Base-by-base conservation (phyloP, 92 coral and sea anemone genomes). In the Meandrina meandrites region DNA sequence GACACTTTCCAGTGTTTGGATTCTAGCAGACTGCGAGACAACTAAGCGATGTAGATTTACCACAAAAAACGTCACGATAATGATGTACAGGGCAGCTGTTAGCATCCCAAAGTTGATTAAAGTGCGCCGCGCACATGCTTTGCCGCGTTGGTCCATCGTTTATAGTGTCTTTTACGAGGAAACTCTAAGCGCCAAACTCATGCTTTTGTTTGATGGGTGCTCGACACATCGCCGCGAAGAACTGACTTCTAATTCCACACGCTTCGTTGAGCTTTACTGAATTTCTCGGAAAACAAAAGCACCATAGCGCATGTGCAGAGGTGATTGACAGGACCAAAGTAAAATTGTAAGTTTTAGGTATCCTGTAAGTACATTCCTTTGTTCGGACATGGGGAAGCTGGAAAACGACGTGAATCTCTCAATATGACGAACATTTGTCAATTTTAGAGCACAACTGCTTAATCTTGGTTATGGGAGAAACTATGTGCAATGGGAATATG, bases 1-100 rank as follows among this genome's bases (percentile, higher is more conserved):
- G 57, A 88, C 83, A 34, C 87, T 85, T 88, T 94, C 97, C 57
- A 94, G 87, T 66, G 92, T 85, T 51, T 90, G 92, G 42, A 94
- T 82, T 75, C 90, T 91, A 18, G 81, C 86, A 28, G 95, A 90
- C 91, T 94, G 98, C 85, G 87, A 76, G 42, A 90, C 81, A 17
- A 88, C 87, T 64, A 89, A 80, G 50, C 89, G 88, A 69, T 86
- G 40, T 77, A 86, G 86, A 40, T 85, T 40, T 22, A 86, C 93
- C 81, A 92, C 90, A 34, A 77, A 89, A 81, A 80, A 79, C 19
- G 91, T 90, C 22, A 86, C 84, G 40, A 80, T 57, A 60, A 87
- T 83, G 88, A 84, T 87, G 78, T 89, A 92, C 58, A 90, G n/a
- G 21, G 76, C 75, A 48, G 88, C 83, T 14, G 54, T 76, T 42